Evolutionary conservation across 2,888 invertebrate genomes (phyloP).

Genomic region (Gandaritis pyraliata): DNA sequence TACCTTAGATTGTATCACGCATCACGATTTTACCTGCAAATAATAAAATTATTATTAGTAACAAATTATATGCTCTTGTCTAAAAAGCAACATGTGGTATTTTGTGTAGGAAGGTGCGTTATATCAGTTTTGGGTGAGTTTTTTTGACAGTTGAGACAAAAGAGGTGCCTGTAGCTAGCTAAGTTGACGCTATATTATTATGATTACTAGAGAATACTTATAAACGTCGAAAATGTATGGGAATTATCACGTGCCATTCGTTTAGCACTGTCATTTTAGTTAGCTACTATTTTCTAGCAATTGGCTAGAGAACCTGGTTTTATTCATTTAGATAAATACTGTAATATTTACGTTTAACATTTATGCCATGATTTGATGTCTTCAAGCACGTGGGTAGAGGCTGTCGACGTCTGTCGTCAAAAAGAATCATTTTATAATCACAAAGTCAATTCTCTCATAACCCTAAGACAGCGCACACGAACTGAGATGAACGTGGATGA

Average conservation of each 20-base stretch:
- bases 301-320: too few species aligned
- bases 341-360: too few species aligned
- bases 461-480: conserved; percentile 61
- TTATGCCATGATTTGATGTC: background rate
- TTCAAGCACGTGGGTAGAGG: background rate
- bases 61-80: conserved; percentile 13
- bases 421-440: conserved; percentile 26
- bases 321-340: too few species aligned
- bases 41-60: conserved; percentile 43
- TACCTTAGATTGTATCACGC: conserved; percentile 49
- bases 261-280: too few species aligned
- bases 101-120: conserved; percentile 1
- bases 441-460: conserved; percentile 57
- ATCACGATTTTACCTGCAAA: conserved; percentile 56
- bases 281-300: too few species aligned
- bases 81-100: conserved; percentile 12
- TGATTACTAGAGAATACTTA: too few species aligned
- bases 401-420: conserved; percentile 1
- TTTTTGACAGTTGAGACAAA: background rate
- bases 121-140: background rate
- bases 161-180: too few species aligned
- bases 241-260: too few species aligned
- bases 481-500: conserved; percentile 78
- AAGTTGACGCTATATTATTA: too few species aligned
- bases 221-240: too few species aligned